phyloP scores from a whole-genome alignment of 2,888 invertebrate genomes.

The Branchellion lobata region DNA sequence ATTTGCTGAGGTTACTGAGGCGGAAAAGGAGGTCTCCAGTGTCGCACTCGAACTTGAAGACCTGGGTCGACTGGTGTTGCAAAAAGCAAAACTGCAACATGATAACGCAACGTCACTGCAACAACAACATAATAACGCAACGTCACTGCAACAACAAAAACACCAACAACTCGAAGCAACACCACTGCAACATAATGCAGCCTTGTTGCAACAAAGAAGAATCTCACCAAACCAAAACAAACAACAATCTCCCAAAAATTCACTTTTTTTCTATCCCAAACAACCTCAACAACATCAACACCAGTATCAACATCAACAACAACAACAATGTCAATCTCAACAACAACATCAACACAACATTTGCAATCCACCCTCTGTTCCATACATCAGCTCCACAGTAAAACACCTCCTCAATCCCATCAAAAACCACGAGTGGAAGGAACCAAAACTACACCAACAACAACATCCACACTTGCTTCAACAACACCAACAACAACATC shows the following conservation, averaged over 20 bases:
- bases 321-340: not conserved
- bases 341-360: slow-evolving; percentile 1
- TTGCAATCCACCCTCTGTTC: not conserved
- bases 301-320: not conserved
- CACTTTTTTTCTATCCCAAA: no score
- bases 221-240: no score
- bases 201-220: no score
- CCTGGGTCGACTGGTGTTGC: no score
- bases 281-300: no score
- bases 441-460: not conserved
- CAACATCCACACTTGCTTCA: no score
- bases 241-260: no score
- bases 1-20: no score
- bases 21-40: no score
- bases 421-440: not conserved
- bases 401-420: not conserved
- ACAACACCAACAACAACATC: not conserved
- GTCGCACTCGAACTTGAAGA: no score
- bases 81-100: not conserved
- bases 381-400: slow-evolving; percentile 15
- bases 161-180: not conserved
- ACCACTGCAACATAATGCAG: no score
- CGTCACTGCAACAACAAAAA: not conserved
- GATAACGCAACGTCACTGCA: not conserved
- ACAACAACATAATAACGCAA: not conserved